Evolutionary conservation across 1,140 invertebrate genomes (phyloP).

Genomic region (Chrysomallon squamiferum): DNA sequence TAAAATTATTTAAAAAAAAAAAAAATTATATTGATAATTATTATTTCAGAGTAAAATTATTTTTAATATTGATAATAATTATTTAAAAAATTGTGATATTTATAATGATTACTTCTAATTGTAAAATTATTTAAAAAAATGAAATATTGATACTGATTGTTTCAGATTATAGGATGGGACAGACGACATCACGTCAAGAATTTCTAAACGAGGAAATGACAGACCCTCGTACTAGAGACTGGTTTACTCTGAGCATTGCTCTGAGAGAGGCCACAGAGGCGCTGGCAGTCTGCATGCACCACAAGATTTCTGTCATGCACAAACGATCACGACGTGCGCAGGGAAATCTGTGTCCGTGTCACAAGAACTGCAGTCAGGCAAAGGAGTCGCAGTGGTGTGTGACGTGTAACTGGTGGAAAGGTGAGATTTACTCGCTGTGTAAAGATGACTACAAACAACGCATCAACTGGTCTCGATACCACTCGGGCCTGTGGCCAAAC

Average conservation of each 20-base stretch:
- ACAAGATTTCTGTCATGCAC: conserved; percentile 21
- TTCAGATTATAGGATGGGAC: conserved; percentile 17
- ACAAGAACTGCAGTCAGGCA: conserved; percentile 21
- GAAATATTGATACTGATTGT: no score
- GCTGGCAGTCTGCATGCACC: conserved; percentile 22
- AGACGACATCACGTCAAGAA: conserved; percentile 22
- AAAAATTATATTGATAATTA: no score
- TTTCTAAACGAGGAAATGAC: conserved; percentile 19
- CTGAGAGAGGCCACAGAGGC: conserved; percentile 26
- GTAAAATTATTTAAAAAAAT: no score
- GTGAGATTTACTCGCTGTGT: conserved; percentile 20
- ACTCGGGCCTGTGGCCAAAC: conserved; percentile 21
- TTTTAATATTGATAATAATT: no score
- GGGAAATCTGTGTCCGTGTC: conserved; percentile 6
- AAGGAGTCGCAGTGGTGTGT: conserved; percentile 15
- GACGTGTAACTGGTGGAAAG: conserved; percentile 19
- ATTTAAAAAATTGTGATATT: no score
- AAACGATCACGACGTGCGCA: conserved; percentile 9
- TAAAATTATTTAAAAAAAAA: no score
- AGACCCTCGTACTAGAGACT: conserved; percentile 21
- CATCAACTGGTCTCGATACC: conserved; percentile 23
- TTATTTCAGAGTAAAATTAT: no score
- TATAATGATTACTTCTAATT: no score
- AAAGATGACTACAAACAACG: conserved; percentile 14
- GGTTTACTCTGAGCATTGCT: conserved; percentile 25